Evolutionary conservation across 2,113 vertebrate genomes (phyloP).

Genomic region (Catharus bicknelli): DNA sequence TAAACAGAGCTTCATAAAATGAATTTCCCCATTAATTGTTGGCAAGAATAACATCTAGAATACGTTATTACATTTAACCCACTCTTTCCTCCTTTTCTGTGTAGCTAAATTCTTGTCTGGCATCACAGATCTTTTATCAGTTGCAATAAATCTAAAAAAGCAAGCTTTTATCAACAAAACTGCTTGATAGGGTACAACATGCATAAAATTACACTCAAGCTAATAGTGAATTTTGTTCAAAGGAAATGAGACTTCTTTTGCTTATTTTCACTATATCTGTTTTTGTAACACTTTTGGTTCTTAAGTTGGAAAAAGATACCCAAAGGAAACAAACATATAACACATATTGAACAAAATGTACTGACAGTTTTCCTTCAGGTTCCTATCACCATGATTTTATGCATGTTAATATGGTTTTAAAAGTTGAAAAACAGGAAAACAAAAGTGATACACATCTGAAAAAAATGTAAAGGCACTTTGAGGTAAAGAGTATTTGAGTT

Average conservation of each 20-base stretch:
- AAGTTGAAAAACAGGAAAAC: constrained; percentile 44
- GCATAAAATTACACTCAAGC: constrained; percentile 22
- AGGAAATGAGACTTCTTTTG: constrained; percentile 61
- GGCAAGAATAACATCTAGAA: constrained; percentile 61
- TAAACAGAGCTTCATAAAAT: constrained; percentile 78
- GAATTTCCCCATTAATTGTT: constrained; percentile 74
- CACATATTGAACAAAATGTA: constrained; percentile 34
- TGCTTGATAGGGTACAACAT: constrained; percentile 31
- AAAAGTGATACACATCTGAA: neutral
- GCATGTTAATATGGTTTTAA: neutral
- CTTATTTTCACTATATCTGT: constrained; percentile 70
- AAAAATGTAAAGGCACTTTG: constrained; percentile 3
- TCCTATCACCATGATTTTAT: constrained; percentile 54
- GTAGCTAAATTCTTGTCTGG: constrained; percentile 39
- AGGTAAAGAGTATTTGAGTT: neutral
- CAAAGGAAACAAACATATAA: constrained; percentile 60
- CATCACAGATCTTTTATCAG: constrained; percentile 59
- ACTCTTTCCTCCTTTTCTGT: constrained; percentile 27
- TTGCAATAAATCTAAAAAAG: constrained; percentile 39
- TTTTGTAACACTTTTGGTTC: constrained; percentile 72
- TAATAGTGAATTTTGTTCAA: constrained; percentile 59
- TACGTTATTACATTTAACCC: constrained; percentile 36
- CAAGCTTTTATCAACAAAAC: constrained; percentile 36
- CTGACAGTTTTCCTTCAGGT: constrained; percentile 47
- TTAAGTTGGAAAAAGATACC: constrained; percentile 69